phyloP scores from a whole-genome alignment of 2,888 invertebrate species.

The Campopleginae sp. region DNA sequence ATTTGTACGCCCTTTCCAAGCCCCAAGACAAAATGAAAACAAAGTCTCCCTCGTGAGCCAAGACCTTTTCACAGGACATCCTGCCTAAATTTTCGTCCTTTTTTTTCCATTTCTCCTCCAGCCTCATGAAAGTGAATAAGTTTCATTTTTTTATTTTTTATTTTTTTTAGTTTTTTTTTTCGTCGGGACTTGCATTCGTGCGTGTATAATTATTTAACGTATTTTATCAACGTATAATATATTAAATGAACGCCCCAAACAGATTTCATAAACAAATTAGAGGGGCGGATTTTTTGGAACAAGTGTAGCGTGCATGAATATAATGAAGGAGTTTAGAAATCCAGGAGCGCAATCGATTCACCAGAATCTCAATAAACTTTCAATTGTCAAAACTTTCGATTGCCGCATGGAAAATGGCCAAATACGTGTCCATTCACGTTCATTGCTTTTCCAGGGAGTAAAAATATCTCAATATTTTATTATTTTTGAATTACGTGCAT shows the following conservation, averaged over 20 bases:
- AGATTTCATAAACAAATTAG: not conserved
- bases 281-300: conserved; percentile 1
- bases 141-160: not conserved
- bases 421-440: not conserved
- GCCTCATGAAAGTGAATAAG: not conserved
- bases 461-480: not conserved
- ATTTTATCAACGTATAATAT: conserved; percentile 49
- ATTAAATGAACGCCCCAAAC: conserved; percentile 53
- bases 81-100: conserved; percentile 18
- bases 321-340: not conserved
- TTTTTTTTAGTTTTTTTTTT: conserved; percentile 5
- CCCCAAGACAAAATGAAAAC: conserved; percentile 7
- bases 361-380: not conserved
- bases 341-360: not conserved
- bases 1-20: conserved; percentile 43
- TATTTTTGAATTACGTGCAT: not conserved
- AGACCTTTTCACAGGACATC: conserved; percentile 40
- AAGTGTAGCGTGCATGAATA: not conserved
- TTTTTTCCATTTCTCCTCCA: conserved; percentile 9
- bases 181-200: conserved; percentile 9
- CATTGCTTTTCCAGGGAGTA: not conserved
- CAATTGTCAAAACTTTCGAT: not conserved
- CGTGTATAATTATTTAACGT: conserved; percentile 59
- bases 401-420: not conserved
- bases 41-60: conserved; percentile 32